A percentile compares a stretch with the other conserved stretches of the same genome.
Conservation (phyloP, 2,113 vertebrate genomes). For the Sinocyclocheilus maitianheensis region DNA sequence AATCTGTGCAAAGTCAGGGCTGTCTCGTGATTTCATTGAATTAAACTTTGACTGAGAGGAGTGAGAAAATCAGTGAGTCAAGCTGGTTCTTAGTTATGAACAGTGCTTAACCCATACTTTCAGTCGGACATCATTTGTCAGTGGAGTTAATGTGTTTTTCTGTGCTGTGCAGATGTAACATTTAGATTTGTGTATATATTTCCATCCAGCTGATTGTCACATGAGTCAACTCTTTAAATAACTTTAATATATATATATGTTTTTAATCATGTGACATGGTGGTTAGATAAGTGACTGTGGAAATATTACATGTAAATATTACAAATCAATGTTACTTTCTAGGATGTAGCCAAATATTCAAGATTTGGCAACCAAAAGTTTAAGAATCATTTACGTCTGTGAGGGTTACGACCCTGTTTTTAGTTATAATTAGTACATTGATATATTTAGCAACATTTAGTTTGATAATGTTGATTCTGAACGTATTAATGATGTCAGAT, state of each 20-base stretch:
- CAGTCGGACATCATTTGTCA: neutral
- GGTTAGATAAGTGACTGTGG: neutral
- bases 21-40: conserved; percentile 11
- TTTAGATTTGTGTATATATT: neutral
- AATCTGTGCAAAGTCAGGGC: neutral
- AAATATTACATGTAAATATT: neutral
- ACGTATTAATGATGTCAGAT: neutral
- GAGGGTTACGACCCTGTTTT: neutral
- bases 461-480: neutral
- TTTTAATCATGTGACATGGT: too few species aligned
- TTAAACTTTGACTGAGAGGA: conserved; percentile 21
- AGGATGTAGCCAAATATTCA: neutral
- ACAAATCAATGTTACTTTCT: neutral
- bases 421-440: neutral
- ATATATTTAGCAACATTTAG: neutral
- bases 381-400: neutral
- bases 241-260: too few species aligned
- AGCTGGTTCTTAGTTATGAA: neutral
- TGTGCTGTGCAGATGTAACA: neutral
- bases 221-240: neutral
- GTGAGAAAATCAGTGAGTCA: neutral
- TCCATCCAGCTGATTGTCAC: neutral
- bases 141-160: conserved; percentile 3
- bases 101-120: neutral
- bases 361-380: neutral